Base-by-base conservation (phyloP, 1,140 invertebrate genomes). In the Phortica variegata region DNA sequence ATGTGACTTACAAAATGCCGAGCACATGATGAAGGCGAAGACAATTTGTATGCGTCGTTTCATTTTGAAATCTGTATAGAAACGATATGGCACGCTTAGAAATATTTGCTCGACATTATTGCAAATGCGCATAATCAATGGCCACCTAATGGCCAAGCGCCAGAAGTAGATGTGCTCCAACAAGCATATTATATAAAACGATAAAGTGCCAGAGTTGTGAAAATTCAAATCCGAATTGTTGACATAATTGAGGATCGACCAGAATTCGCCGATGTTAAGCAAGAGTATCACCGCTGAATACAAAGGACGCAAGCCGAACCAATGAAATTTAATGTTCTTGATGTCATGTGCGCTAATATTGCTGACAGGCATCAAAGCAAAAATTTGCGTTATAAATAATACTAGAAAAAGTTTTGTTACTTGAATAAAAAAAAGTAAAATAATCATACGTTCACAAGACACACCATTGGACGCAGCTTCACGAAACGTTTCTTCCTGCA, bases 151-250 rank as follows among this genome's bases (percentile, higher is more conserved):
- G 3, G 72, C 72, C 52, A 75, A 36, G 47, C 56, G 39, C 65
- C 68, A 75, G 38, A 75, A 74, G 49, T 58, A 66, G 4, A 75
- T 7, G 33, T 73, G 70, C 47, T 73, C 70, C 51, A 73, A 15
- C 9, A 73, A 21, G 10, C 70, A 73, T 6, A 73, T 65, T 16
- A 65, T 46, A 39, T 62, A 73, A 10, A 73, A 43, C 0, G 70
- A 57, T 23, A 73, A 20, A 1, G 62, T 52, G 43, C 70, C 73
- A 16, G 65, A 65, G 5, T 49, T 62, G 17, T 73, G 65, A 41
- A 73, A 73, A 39, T 34, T 68, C 9, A 73, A 37, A 16, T 62
- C 58, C 23, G 52, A 50, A 1, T 52, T 43, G 23, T 23, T 26
- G 4, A 73, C 42, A 46, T 55, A 54, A 38, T 62, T 50, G 3